Conservation (phyloP, 2,797 vertebrate genomes). For the Podargus strigoides region DNA sequence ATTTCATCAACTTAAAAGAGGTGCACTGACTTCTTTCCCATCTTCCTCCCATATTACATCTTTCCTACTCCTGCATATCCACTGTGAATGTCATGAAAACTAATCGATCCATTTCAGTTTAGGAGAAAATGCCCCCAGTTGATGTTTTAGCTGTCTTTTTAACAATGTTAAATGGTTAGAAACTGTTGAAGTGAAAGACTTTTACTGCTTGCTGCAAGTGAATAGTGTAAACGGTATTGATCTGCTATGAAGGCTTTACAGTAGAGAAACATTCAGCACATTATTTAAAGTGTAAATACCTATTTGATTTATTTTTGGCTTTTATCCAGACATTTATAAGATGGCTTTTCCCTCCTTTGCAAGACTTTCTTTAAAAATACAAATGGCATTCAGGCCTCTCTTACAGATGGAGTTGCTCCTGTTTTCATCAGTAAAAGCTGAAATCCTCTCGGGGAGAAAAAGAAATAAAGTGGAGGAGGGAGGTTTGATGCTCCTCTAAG, state of each 20-base stretch:
- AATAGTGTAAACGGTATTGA: slow-evolving; percentile 74
- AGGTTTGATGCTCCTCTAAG: background rate
- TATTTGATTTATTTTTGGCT: slow-evolving; percentile 65
- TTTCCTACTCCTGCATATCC: background rate
- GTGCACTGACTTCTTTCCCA: background rate
- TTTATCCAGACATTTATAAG: slow-evolving; percentile 46
- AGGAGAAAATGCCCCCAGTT: slow-evolving; percentile 45
- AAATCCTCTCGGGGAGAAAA: background rate
- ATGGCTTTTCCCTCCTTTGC: slow-evolving; percentile 1
- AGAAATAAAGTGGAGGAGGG: background rate
- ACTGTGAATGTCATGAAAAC: slow-evolving; percentile 26
- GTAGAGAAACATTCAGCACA: slow-evolving; percentile 46
- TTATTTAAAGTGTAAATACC: slow-evolving; percentile 71
- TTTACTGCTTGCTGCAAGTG: slow-evolving; percentile 63
- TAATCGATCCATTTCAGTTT: slow-evolving; percentile 59
- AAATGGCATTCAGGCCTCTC: background rate
- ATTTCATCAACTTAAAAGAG: slow-evolving; percentile 53
- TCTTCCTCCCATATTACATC: background rate
- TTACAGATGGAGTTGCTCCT: background rate
- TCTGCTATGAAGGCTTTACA: slow-evolving; percentile 58
- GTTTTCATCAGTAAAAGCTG: slow-evolving; percentile 41
- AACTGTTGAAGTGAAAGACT: slow-evolving; percentile 64
- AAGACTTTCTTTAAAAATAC: slow-evolving; percentile 17
- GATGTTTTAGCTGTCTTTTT: slow-evolving; percentile 69
- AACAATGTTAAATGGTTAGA: slow-evolving; percentile 68